These are phyloP conservation scores for Burhinus oedicnemus DNA, from an alignment of 2,113 vertebrate genomes.

Conservation along the genomic window DNA sequence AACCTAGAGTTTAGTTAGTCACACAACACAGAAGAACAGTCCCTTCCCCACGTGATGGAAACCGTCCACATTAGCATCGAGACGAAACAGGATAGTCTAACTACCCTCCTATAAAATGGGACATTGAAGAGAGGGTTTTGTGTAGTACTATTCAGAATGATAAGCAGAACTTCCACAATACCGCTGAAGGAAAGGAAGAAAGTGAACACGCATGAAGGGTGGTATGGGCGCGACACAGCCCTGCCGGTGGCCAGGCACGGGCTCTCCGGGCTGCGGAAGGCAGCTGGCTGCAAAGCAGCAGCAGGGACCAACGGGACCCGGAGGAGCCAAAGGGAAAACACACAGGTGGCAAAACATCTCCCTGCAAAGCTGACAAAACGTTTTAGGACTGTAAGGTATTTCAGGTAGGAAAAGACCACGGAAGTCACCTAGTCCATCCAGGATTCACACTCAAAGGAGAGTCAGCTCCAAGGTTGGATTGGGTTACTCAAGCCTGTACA, in stretches of 20 bases:
- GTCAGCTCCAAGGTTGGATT: neutral
- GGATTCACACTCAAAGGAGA: neutral
- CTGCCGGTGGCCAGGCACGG: neutral
- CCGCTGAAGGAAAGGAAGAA: neutral
- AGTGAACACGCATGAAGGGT: accelerated
- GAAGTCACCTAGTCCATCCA: neutral
- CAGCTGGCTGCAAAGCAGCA: neutral
- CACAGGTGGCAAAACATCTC: neutral
- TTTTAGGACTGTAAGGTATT: neutral
- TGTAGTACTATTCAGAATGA: neutral
- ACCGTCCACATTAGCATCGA: neutral
- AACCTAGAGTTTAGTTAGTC: neutral
- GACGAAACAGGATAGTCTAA: neutral
- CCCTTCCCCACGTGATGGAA: neutral
- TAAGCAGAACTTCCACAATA: neutral
- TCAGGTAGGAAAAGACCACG: neutral
- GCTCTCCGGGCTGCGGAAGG: neutral
- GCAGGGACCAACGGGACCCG: neutral
- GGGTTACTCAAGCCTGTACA: neutral
- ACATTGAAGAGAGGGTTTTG: neutral
- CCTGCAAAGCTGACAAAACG: neutral
- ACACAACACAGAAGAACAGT: accelerated
- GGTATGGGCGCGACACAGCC: accelerated
- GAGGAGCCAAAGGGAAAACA: neutral
- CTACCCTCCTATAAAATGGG: neutral